A percentile compares a stretch with the other conserved stretches of the same genome.
phyloP scores from a whole-genome alignment of 2,113 vertebrate species.

The Neopipo cinnamomea region DNA sequence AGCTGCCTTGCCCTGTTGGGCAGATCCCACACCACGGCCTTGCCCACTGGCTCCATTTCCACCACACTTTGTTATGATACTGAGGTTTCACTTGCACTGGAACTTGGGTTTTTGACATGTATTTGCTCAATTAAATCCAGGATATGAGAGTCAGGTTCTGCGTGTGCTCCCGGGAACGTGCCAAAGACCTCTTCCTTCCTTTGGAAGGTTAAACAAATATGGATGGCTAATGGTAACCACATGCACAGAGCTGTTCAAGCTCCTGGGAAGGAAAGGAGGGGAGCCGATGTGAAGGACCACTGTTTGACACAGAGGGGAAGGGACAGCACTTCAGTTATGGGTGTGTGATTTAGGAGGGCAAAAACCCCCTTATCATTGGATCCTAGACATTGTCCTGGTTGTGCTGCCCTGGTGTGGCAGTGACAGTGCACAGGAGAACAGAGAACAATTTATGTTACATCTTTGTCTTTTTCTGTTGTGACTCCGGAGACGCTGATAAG shows the following conservation, averaged over 20 bases:
- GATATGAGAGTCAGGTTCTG: conserved; percentile 42
- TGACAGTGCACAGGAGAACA: neutral
- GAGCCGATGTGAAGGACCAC: neutral
- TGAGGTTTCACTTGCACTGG: neutral
- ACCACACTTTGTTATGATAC: neutral
- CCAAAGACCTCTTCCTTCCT: conserved; percentile 59
- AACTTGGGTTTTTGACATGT: neutral
- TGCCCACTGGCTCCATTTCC: neutral
- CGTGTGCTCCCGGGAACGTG: neutral
- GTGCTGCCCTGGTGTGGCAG: neutral
- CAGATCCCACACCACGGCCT: accelerated
- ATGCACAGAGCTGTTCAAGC: neutral
- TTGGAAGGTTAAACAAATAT: conserved; percentile 52
- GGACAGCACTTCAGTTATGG: neutral
- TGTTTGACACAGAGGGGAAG: neutral
- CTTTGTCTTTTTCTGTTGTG: neutral
- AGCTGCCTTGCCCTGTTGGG: neutral
- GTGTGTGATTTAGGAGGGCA: neutral
- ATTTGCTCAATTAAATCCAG: conserved; percentile 23
- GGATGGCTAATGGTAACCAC: conserved; percentile 1
- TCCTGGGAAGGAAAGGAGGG: neutral
- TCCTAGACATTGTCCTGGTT: neutral
- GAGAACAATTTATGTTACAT: neutral
- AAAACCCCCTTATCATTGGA: neutral
- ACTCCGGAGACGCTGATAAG: conserved; percentile 25